Evolutionary conservation across 2,888 invertebrate genomes (phyloP), one percentile per base, ranked within the genome.

Genomic region (Synergus gifuensis): DNA sequence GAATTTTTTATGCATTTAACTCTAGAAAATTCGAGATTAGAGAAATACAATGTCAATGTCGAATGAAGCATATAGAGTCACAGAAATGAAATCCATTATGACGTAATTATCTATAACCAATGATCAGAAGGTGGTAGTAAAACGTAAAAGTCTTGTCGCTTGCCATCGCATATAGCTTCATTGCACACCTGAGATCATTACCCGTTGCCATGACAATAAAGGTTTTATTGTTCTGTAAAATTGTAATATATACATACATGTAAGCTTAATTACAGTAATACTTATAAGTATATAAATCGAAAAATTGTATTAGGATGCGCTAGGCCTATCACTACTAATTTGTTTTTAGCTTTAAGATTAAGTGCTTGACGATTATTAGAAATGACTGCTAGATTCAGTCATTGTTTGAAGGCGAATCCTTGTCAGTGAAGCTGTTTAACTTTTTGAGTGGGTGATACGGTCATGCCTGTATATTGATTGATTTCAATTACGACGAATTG

Each of bases 161-260:
- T 85, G 84, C 86, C 84, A 86, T 79, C 83, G 83, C 83, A 84
- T 85, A 85, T 85, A 85, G 85, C 86, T 87, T 89, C 86, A 83
- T 85, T 85, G 83, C 83, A 88, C 86, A 85, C 60, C 18, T 60
- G 22, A 60, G 22, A 60, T 90, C 87, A 87, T 83, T 88, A 88
- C 84, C 87, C 86, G 86, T 90, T 91, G 91, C 89, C 91, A 91
- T 90, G 91, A 91, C 91, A 91, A 91, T 91, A 91, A 91, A 84
- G 82, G 85, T 87, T 87, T 86, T 87, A 86, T 89, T 87, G 86
- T 89, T 88, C 86, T 91, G 90, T 90, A 91, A 88, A 89, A 90
- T 86, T 91, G 90, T 91, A 90, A 88, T 85, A 87, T 78, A 79
- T 79, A 78, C 36, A 40, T 73, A 54, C 16, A 69, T 54, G 28